Conservation (phyloP, 2,113 vertebrate species). For the Emydura subglobosa region DNA sequence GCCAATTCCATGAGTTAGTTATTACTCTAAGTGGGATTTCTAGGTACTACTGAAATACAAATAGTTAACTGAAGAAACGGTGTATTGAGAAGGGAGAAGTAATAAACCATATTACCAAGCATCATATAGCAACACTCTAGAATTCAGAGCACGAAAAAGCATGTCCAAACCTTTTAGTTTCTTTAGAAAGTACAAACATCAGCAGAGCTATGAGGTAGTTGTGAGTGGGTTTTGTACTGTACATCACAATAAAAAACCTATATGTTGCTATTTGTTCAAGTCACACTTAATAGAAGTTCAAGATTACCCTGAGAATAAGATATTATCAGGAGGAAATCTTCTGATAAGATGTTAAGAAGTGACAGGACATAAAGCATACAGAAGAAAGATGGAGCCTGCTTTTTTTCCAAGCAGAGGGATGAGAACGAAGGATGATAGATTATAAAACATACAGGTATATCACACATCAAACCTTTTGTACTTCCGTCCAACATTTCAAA, state of each 20-base stretch:
- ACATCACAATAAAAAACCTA: neutral
- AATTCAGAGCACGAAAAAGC: neutral
- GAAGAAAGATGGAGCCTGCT: neutral
- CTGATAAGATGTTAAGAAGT: neutral
- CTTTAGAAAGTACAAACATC: neutral
- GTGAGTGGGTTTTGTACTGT: neutral
- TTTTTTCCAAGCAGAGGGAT: neutral
- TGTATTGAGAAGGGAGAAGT: neutral
- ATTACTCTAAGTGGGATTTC: neutral
- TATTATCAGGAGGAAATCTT: fast-evolving
- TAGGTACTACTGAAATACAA: neutral
- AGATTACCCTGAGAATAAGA: neutral
- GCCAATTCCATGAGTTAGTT: fast-evolving
- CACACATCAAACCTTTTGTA: neutral
- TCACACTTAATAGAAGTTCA: neutral
- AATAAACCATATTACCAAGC: neutral
- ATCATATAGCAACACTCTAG: neutral
- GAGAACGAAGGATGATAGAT: neutral
- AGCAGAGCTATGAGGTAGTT: neutral
- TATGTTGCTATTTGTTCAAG: neutral
- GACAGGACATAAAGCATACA: neutral
- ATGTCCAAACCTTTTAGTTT: slow-evolving; percentile 22
- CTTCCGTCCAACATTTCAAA: neutral
- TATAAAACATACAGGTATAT: neutral
- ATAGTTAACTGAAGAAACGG: neutral